Base-by-base conservation (phyloP, 2,888 invertebrate genomes). In the Drosophila cognata region DNA sequence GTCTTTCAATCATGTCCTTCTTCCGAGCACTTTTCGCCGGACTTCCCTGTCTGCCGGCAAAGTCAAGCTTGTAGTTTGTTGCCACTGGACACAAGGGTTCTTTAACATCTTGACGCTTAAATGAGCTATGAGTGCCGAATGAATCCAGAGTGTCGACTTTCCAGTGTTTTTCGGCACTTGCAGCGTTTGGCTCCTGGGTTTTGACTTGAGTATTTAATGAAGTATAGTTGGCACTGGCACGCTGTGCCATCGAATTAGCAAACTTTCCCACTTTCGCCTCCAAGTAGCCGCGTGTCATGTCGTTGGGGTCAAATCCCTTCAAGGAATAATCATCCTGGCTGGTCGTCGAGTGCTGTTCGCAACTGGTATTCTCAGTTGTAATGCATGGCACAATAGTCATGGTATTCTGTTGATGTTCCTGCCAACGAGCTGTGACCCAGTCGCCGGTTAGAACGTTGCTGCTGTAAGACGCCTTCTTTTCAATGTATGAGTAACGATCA, bases 401-500 rank as follows among this genome's bases (percentile, higher is more conserved):
- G 25, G 18, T 69, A 48, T 29, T 67, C 41, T 57, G 65, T 0
- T 28, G 61, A 18, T 29, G 5, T 0, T 25, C 16, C 8, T 53
- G 43, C 25, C 29, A 58, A 8, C 69, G 76, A 11, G n/a, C 25
- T 31, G 29, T 71, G 29, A 36, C 43, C 82, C 81, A 81, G n/a
- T 79, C 48, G 8, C 81, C 82, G 3, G 57, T 72, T 16, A 81
- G 13, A 0, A 82, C 82, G 4, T 29, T 48, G 50, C 73, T 71
- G 66, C 66, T 79, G 25, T 81, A 81, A 0, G n/a, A 10, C 2
- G 77, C 48, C 11, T 74, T 79, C 5, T 63, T 68, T 2, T 72
- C 71, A 1, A 74, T 10, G 41, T 77, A 81, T 10, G 71, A 59
- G 29, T 69, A 68, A 0, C 81, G 77, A 2, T 53, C 74, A n/a